These are phyloP conservation scores for Ochropleura leucogaster DNA, from an alignment of 2,888 invertebrate genomes.

Conservation along the genomic window DNA sequence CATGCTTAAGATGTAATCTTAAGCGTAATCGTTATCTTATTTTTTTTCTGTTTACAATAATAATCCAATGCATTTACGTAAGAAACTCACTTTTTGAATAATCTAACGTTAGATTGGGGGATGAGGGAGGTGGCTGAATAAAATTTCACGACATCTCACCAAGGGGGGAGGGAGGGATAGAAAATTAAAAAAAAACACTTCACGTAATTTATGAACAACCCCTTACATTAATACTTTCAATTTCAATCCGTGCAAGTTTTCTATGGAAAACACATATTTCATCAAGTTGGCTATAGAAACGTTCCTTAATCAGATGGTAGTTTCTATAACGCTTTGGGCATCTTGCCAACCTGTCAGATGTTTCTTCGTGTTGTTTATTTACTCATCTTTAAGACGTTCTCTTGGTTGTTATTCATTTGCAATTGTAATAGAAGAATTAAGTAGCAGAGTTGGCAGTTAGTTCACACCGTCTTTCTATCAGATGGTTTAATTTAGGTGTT, in stretches of 20 bases:
- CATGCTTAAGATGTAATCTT: too few relatives aligned
- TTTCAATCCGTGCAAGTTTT: not conserved
- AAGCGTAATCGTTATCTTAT: too few relatives aligned
- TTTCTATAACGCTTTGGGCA: slow-evolving; percentile 41
- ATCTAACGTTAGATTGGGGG: too few relatives aligned
- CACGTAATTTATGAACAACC: too few relatives aligned
- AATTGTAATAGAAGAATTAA: slow-evolving; percentile 38
- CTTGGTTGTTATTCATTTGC: slow-evolving; percentile 39
- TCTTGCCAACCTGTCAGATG: slow-evolving; percentile 46
- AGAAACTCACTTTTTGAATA: too few relatives aligned
- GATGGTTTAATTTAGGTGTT: not conserved
- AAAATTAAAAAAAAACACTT: too few relatives aligned
- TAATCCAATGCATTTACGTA: too few relatives aligned
- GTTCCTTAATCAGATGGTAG: not conserved
- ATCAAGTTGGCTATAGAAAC: slow-evolving; percentile 14
- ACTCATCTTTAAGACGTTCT: slow-evolving; percentile 46
- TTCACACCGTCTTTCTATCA: not conserved
- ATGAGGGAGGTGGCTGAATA: too few relatives aligned
- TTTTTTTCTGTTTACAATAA: too few relatives aligned
- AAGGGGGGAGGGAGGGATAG: too few relatives aligned
- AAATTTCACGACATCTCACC: too few relatives aligned
- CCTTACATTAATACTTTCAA: not conserved
- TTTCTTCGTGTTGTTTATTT: slow-evolving; percentile 33
- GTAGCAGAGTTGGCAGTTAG: not conserved
- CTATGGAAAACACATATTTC: not conserved